Conservation (phyloP, 2,888 invertebrate species). For the Plutella xylostella region DNA sequence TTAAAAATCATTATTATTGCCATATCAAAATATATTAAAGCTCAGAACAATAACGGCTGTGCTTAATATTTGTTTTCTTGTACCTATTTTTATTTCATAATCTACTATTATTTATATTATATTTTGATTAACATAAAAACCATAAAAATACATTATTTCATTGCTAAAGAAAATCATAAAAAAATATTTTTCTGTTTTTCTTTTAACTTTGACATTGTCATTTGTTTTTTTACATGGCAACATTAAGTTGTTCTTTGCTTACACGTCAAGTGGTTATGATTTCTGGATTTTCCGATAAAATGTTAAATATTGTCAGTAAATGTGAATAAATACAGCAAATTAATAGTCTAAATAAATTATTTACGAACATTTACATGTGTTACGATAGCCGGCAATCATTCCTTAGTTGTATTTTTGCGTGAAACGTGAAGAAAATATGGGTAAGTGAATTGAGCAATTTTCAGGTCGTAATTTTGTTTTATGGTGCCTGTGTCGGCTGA, state of each 20-base stretch:
- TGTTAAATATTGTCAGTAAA: slow-evolving; percentile 33
- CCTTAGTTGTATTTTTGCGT: slow-evolving; percentile 27
- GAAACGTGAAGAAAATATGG: slow-evolving; percentile 36
- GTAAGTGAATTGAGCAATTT: slow-evolving; percentile 32
- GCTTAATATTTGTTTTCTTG: no score
- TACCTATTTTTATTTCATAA: no score
- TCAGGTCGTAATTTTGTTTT: slow-evolving; percentile 23
- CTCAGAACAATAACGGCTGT: no score
- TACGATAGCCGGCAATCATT: slow-evolving; percentile 28
- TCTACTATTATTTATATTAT: no score
- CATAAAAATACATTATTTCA: no score
- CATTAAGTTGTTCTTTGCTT: slow-evolving; percentile 25
- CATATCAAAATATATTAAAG: no score
- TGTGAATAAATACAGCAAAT: slow-evolving; percentile 18
- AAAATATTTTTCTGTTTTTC: no score
- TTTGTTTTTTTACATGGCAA: no score
- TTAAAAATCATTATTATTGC: no score
- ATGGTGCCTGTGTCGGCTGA: slow-evolving; percentile 6
- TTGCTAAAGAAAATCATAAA: no score
- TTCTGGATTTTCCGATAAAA: slow-evolving; percentile 31
- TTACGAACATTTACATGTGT: slow-evolving; percentile 25
- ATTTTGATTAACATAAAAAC: no score
- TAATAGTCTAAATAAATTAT: not conserved
- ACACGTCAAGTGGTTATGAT: slow-evolving; percentile 44
- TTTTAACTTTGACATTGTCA: no score